phyloP scores from a whole-genome alignment of 1,140 invertebrate genomes.

The Drosophila erecta region DNA sequence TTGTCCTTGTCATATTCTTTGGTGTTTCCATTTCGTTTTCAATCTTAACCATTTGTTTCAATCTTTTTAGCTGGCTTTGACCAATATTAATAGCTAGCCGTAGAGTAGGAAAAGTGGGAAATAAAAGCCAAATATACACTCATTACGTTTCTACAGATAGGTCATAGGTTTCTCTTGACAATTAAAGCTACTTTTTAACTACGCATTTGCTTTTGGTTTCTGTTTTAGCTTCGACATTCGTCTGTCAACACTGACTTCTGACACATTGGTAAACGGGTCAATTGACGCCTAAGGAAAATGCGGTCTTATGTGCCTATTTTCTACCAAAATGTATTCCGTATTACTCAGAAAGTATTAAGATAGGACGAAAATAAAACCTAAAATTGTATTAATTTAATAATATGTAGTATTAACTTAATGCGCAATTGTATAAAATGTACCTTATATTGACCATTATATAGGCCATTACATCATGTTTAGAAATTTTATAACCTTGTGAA shows the following conservation, averaged over 20 bases:
- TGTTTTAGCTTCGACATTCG: neutral
- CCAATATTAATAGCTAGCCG: constrained; percentile 41
- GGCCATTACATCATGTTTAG: too few species aligned
- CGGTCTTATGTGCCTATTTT: constrained; percentile 18
- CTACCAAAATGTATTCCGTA: constrained; percentile 26
- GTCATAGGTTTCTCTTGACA: neutral
- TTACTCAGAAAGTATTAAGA: too few species aligned
- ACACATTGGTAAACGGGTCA: neutral
- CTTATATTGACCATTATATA: too few species aligned
- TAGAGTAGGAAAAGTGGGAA: constrained; percentile 1
- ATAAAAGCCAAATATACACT: constrained; percentile 3
- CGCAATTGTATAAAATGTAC: too few species aligned
- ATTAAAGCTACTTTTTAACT: constrained; percentile 22
- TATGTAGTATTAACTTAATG: too few species aligned
- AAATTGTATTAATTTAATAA: too few species aligned
- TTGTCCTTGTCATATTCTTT: constrained; percentile 49
- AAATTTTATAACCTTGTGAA: too few species aligned
- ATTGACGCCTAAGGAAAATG: neutral
- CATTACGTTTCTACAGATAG: constrained; percentile 20
- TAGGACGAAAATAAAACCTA: too few species aligned
- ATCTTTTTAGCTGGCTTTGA: constrained; percentile 20
- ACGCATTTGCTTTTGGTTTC: constrained; percentile 53
- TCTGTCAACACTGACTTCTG: neutral
- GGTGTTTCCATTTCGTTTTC: constrained; percentile 74
- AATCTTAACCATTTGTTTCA: constrained; percentile 57